A percentile compares a stretch with the other conserved stretches of the same genome.
phyloP scores from a whole-genome alignment of 2,888 invertebrate genomes.

The Lutraria lutraria region DNA sequence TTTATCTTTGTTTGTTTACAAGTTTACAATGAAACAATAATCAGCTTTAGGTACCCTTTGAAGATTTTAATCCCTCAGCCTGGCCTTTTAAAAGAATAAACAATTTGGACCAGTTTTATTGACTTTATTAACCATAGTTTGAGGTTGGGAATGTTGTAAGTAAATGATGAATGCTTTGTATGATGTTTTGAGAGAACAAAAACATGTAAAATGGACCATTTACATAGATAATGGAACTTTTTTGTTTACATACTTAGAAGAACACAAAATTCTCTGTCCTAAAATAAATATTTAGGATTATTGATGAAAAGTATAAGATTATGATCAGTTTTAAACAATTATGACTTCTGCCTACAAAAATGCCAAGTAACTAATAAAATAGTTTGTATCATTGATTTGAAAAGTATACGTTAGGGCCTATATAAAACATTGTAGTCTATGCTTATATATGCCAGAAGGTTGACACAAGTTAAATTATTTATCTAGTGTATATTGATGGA shows the following conservation, averaged over 20 bases:
- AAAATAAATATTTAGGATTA: conserved; percentile 17
- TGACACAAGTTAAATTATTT: too few species aligned
- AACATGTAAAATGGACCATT: conserved; percentile 23
- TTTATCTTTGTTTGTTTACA: conserved; percentile 58
- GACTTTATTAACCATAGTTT: conserved; percentile 39
- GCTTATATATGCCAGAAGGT: too few species aligned
- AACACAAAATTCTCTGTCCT: conserved; percentile 17
- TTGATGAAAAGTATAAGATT: conserved; percentile 10
- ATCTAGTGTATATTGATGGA: too few species aligned
- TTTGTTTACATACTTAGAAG: neutral
- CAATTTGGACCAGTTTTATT: conserved; percentile 42
- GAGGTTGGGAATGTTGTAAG: conserved; percentile 35
- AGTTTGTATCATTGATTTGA: too few species aligned
- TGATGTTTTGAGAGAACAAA: neutral
- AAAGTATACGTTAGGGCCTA: too few species aligned
- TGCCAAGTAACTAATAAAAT: neutral
- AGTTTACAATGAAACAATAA: conserved; percentile 50
- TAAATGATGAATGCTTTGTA: conserved; percentile 24
- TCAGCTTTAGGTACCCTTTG: conserved; percentile 34
- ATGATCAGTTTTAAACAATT: neutral
- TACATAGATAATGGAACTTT: neutral
- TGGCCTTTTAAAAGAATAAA: conserved; percentile 47
- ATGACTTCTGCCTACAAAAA: neutral
- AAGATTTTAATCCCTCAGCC: conserved; percentile 35
- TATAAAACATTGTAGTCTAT: too few species aligned